These are phyloP conservation scores for Melipona bicolor DNA, from an alignment of 2,888 invertebrate genomes.

Conservation along the genomic window DNA sequence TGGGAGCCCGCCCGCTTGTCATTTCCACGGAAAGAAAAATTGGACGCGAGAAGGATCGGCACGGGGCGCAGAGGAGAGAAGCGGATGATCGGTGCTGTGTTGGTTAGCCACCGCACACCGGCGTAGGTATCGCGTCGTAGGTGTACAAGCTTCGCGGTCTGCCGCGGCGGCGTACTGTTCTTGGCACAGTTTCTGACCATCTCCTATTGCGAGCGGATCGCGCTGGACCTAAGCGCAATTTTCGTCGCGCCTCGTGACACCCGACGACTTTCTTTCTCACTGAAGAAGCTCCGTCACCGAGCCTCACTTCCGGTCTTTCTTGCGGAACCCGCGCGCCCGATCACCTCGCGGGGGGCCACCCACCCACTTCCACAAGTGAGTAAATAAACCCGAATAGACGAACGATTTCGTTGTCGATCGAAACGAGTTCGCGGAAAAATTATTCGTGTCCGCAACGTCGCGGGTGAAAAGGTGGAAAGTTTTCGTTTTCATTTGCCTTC, in stretches of 20 bases:
- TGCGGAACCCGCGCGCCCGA: neutral
- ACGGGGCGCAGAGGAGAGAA: neutral
- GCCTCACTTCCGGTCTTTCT: neutral
- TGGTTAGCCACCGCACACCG: conserved; percentile 45
- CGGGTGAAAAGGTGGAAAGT: too few relatives aligned
- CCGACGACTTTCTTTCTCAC: conserved; percentile 7
- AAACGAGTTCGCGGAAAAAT: neutral
- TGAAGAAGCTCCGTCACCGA: neutral
- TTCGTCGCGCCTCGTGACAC: conserved; percentile 49
- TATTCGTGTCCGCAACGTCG: too few relatives aligned
- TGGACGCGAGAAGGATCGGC: neutral
- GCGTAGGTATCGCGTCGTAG: conserved; percentile 59
- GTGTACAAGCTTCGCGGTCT: conserved; percentile 62
- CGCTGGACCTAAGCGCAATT: conserved; percentile 66
- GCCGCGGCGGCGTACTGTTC: conserved; percentile 73
- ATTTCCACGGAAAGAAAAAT: neutral
- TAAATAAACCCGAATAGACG: neutral
- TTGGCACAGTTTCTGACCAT: conserved; percentile 84
- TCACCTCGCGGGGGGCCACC: neutral
- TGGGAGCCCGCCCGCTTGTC: neutral
- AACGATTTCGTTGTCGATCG: neutral
- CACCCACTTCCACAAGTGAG: neutral
- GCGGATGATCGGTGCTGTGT: conserved; percentile 36
- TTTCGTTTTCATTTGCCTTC: too few relatives aligned
- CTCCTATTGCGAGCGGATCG: conserved; percentile 80